Percentiles rank a stretch among this genome's conserved stretches.
phyloP scores from a whole-genome alignment of 2,113 vertebrate genomes.

The Psephotus haematonotus region DNA sequence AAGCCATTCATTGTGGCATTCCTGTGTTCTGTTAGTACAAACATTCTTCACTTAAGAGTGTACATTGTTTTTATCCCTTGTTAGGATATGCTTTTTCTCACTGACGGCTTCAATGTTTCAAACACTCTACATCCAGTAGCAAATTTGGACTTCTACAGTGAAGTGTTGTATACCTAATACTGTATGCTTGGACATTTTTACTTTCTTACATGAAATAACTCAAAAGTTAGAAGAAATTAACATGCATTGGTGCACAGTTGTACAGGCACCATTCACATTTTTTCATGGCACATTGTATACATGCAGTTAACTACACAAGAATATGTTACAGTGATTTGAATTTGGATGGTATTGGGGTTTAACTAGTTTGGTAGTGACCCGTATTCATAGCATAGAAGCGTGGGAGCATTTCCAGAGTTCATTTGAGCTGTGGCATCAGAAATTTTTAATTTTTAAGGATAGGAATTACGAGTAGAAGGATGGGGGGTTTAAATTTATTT shows the following conservation, averaged over 20 bases:
- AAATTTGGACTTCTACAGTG: not conserved
- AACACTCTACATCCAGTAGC: not conserved
- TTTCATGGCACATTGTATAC: not conserved
- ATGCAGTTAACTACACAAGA: not conserved
- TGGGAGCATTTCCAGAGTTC: not conserved
- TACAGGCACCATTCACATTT: not conserved
- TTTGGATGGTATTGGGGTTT: not conserved
- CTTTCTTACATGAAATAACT: not conserved
- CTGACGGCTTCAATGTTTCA: not conserved
- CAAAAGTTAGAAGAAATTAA: not conserved
- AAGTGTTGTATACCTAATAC: not conserved
- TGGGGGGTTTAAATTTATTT: not conserved
- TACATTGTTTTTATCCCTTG: rapidly evolving
- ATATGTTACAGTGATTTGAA: not conserved
- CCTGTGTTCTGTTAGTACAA: not conserved
- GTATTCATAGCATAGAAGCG: rapidly evolving
- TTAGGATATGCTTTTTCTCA: not conserved
- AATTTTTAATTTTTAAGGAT: not conserved
- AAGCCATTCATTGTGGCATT: not conserved
- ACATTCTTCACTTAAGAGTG: not conserved
- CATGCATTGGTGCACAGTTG: not conserved
- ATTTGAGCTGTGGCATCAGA: not conserved
- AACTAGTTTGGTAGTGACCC: not conserved
- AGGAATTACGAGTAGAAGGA: not conserved
- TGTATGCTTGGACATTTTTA: not conserved